Percentiles rank a stretch among this genome's conserved stretches.
phyloP scores from a whole-genome alignment of 2,113 vertebrate genomes.

The Myotis davidii region DNA sequence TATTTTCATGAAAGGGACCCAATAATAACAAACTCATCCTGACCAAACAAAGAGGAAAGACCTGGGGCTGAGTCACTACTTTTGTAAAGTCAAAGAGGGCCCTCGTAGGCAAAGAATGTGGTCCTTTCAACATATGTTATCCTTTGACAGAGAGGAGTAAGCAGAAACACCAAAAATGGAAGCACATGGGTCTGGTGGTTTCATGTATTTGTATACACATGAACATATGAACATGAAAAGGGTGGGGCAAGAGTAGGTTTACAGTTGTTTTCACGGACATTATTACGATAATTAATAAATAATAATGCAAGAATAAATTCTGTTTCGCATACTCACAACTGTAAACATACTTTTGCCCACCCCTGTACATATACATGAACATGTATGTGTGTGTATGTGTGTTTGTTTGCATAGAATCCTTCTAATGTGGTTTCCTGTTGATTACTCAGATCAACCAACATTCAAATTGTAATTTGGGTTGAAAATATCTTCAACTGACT shows the following conservation, averaged over 20 bases:
- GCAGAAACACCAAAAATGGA: not conserved
- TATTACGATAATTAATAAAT: not conserved
- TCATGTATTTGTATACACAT: not conserved
- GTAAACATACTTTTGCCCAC: not conserved
- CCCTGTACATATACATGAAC: not conserved
- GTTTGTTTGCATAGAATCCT: not conserved
- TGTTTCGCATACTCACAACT: not conserved
- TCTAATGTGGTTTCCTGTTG: not conserved
- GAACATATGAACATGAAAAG: not conserved
- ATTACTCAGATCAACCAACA: slow-evolving; percentile 32
- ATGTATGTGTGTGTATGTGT: no score
- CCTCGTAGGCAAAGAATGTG: not conserved
- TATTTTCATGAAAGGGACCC: not conserved
- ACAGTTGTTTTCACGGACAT: not conserved
- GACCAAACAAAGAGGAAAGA: slow-evolving; percentile 18
- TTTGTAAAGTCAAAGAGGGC: not conserved
- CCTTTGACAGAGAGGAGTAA: not conserved
- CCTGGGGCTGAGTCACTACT: not conserved
- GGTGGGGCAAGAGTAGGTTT: not conserved
- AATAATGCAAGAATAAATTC: not conserved
- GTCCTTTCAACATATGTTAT: not conserved
- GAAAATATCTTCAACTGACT: no score
- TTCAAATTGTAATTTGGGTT: no score
- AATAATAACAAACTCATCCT: not conserved
- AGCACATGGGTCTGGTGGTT: not conserved